A percentile compares a stretch with the other conserved stretches of the same genome.
phyloP scores from a whole-genome alignment of 2,113 vertebrate genomes.

The Myiozetetes cayanensis region DNA sequence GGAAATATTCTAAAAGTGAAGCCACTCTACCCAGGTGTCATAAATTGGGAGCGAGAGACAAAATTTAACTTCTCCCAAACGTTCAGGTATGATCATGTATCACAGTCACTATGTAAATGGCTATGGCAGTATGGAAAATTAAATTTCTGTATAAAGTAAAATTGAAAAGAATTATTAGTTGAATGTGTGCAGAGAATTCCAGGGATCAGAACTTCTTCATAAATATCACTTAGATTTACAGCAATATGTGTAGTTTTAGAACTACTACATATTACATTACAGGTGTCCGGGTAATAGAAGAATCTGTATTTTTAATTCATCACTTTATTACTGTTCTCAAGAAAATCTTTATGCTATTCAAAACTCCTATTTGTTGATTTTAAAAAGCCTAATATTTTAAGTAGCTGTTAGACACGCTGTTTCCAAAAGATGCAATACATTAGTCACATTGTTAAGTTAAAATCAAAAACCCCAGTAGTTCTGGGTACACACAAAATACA shows the following conservation, averaged over 20 bases:
- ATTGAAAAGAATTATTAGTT: background rate
- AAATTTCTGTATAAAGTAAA: background rate
- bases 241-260: background rate
- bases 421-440: background rate
- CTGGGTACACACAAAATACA: background rate
- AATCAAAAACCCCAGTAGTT: background rate
- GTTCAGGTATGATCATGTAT: background rate
- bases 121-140: background rate
- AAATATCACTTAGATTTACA: background rate
- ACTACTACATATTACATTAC: background rate
- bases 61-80: background rate
- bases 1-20: background rate
- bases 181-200: background rate
- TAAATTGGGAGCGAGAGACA: background rate
- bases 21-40: background rate
- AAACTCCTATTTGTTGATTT: background rate
- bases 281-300: background rate
- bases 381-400: background rate
- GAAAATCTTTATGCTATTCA: background rate
- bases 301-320: too few species aligned
- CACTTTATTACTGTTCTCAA: background rate
- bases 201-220: background rate
- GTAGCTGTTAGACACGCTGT: background rate
- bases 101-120: background rate
- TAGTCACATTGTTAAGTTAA: background rate